phyloP scores from a whole-genome alignment of 2,888 invertebrate genomes.

The Volucella inanis region DNA sequence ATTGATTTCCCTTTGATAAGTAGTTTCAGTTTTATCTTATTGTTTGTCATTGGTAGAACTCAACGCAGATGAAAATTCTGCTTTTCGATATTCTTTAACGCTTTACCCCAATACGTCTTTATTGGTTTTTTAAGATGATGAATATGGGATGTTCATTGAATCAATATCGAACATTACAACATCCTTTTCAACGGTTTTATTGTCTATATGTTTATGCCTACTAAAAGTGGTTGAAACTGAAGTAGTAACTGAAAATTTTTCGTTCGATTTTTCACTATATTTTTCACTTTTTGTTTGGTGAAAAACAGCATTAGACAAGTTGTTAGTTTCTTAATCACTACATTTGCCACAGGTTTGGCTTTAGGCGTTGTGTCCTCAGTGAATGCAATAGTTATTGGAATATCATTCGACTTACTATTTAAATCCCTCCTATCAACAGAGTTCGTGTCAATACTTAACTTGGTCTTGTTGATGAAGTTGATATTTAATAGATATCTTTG shows the following conservation, averaged over 20 bases:
- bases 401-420: no score
- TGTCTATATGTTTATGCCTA: neutral
- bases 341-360: no score
- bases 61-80: neutral
- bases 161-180: constrained; percentile 4
- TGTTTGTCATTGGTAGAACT: no score
- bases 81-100: neutral
- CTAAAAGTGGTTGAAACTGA: neutral
- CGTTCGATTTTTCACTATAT: neutral
- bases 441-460: no score
- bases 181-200: constrained; percentile 4
- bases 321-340: no score
- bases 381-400: no score
- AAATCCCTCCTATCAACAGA: no score
- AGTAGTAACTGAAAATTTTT: neutral
- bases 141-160: neutral
- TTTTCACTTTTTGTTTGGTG: no score
- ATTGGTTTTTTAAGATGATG: constrained; percentile 9
- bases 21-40: no score
- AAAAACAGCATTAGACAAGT: neutral
- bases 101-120: constrained; percentile 34
- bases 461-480: no score
- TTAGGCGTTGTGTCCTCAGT: no score
- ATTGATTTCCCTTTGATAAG: no score
- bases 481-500: neutral